Percentiles rank a stretch among this genome's conserved stretches.
Conservation (phyloP, 2,888 invertebrate genomes). For the Lumbricus terrestris region DNA sequence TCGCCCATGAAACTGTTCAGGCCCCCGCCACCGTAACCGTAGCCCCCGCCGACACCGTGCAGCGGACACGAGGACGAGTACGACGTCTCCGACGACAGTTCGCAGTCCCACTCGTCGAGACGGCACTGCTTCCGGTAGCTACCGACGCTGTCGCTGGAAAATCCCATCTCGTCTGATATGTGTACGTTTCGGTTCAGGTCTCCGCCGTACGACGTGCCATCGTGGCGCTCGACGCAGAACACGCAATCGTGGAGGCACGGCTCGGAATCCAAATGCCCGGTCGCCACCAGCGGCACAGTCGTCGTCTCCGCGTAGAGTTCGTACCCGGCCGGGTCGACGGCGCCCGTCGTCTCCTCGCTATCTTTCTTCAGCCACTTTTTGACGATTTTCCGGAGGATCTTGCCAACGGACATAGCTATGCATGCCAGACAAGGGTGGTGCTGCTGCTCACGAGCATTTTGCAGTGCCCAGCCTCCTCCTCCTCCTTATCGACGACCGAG, state of each 20-base stretch:
- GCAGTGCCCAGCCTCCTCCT: background rate
- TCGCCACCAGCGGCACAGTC: background rate
- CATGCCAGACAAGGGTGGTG: background rate
- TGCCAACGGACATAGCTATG: conserved; percentile 14
- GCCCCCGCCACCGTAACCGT: too few relatives aligned
- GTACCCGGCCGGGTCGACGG: background rate
- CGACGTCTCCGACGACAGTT: background rate
- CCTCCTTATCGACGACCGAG: background rate
- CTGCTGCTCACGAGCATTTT: background rate
- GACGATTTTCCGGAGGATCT: conserved; percentile 9
- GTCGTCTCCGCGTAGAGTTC: background rate
- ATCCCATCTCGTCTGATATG: conserved; percentile 8
- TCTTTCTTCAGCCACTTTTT: conserved; percentile 16
- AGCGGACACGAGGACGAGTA: background rate
- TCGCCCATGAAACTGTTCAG: background rate
- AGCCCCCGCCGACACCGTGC: too few relatives aligned
- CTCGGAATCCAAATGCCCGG: background rate
- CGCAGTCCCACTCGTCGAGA: background rate
- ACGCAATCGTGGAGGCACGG: background rate
- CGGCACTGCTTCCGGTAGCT: background rate
- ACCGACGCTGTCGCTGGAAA: background rate
- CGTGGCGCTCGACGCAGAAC: background rate
- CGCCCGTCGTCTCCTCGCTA: background rate
- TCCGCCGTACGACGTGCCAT: conserved; percentile 9
- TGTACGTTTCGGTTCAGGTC: conserved; percentile 13